Conservation (phyloP, 2,888 invertebrate species). For the Tubulanus polymorphus region DNA sequence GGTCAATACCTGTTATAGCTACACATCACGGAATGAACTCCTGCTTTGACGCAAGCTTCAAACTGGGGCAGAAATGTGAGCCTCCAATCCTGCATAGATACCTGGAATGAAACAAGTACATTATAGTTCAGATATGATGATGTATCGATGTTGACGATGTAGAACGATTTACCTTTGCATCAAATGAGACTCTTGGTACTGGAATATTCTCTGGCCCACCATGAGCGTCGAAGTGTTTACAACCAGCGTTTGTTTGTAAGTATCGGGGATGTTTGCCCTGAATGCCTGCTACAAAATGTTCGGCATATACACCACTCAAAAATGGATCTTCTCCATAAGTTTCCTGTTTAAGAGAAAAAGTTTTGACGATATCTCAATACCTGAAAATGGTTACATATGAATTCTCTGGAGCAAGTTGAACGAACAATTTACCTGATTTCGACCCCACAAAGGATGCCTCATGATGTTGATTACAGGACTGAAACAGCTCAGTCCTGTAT, state of each 20-base stretch:
- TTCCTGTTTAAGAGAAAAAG: conserved; percentile 38
- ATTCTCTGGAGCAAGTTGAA: too few relatives aligned
- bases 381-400: too few relatives aligned
- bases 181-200: conserved; percentile 32
- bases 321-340: conserved; percentile 51
- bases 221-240: conserved; percentile 47
- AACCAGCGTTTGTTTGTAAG: conserved; percentile 42
- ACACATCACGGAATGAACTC: conserved; percentile 48
- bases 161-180: conserved; percentile 27
- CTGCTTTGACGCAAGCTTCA: conserved; percentile 40
- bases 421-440: conserved; percentile 44
- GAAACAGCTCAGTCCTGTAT: conserved; percentile 45
- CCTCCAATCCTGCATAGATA: conserved; percentile 37
- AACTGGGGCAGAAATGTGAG: conserved; percentile 46
- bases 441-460: conserved; percentile 51
- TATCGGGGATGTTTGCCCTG: conserved; percentile 42
- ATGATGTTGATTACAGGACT: conserved; percentile 50
- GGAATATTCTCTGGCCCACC: conserved; percentile 48
- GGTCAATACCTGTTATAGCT: conserved; percentile 49
- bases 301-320: conserved; percentile 35
- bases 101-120: conserved; percentile 24
- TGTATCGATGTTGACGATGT: background rate
- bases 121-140: background rate
- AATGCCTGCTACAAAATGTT: conserved; percentile 40
- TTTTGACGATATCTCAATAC: background rate